Base-by-base conservation (phyloP, 2,888 invertebrate genomes). In the Philopedon plagiatum region DNA sequence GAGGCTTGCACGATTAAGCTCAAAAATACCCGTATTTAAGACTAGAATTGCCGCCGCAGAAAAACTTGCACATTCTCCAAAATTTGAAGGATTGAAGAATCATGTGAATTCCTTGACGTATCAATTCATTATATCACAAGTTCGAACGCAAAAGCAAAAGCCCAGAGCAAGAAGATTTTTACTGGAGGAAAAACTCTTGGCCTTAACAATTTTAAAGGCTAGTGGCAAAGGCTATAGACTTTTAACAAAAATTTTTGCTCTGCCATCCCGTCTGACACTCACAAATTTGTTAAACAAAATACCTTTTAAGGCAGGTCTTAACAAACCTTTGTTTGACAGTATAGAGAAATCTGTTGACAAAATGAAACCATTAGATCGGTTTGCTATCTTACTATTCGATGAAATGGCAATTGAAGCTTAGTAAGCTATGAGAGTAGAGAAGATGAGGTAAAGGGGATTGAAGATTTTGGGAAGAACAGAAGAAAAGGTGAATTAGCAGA, bases 171-270 rank as follows among this genome's bases (percentile, higher is more conserved):
- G 54, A 26, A 64, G 64, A 23, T 64, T 51, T 32, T 15, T 21
- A 23, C 1, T 54, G 8, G 51, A 64, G 29, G 64, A 64, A 2
- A 64, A 51, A n/a, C 2, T 39, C 2, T 29, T 54, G 8, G 51
- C 64, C 19, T n/a, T 54, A 7, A 19, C 46, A 39, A 13, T 64
- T 2, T 18, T 51, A 8, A 64, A 64, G 54, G 13, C 37, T 19
- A 64, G 64, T 64, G 64, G 54, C 4, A 54, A 64, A 54, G 64
- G 64, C 4, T 64, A 64, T 13, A 54, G 39, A 21, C 37, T 54
- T 5, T 26, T 64, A 1, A 37, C 54, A 7, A 64, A 64, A 54
- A 64, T 64, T 4, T 64, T 54, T 32, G 2, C 51, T 9, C 11
- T 49, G 7, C 54, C 64, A 2, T 34, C 34, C 2, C 34, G 21